Conservation (phyloP, 2,797 vertebrate genomes). For the Danio tinwini region DNA sequence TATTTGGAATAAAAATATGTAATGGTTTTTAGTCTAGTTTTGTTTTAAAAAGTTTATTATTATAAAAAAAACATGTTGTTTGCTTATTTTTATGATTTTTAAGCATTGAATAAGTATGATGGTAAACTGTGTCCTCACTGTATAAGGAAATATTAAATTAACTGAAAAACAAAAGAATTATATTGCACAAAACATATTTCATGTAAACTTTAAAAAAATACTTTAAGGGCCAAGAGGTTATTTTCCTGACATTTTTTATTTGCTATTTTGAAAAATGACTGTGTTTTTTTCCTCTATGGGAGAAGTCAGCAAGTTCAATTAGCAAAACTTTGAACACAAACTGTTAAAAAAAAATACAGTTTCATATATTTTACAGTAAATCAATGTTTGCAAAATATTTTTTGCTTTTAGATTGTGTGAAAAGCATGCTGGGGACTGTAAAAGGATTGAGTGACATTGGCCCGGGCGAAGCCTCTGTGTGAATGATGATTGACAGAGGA, state of each 20-base stretch:
- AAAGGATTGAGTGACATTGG: constrained; percentile 33
- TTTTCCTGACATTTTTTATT: not conserved
- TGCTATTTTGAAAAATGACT: not conserved
- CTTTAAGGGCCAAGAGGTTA: not conserved
- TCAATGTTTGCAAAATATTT: constrained; percentile 3
- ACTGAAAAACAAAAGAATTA: too few species aligned
- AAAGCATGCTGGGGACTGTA: constrained; percentile 7
- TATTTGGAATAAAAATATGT: too few species aligned
- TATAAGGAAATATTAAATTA: too few species aligned
- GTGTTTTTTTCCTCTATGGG: not conserved
- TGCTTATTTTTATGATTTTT: too few species aligned
- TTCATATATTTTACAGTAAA: constrained; percentile 15
- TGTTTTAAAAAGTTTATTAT: too few species aligned
- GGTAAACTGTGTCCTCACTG: too few species aligned
- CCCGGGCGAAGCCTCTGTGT: constrained; percentile 21
- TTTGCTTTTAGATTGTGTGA: not conserved
- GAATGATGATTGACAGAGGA: constrained; percentile 52
- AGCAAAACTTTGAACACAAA: not conserved
- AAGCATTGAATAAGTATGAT: too few species aligned
- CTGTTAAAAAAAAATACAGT: too few species aligned
- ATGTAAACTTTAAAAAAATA: not conserved
- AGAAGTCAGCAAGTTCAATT: not conserved
- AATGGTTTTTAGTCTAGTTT: too few species aligned
- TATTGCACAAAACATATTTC: not conserved
- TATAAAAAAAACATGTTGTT: too few species aligned